Evolutionary conservation across 2,888 invertebrate species (phyloP), one percentile per base, ranked within the genome.

Genomic region (Agapetus fuscipes): DNA sequence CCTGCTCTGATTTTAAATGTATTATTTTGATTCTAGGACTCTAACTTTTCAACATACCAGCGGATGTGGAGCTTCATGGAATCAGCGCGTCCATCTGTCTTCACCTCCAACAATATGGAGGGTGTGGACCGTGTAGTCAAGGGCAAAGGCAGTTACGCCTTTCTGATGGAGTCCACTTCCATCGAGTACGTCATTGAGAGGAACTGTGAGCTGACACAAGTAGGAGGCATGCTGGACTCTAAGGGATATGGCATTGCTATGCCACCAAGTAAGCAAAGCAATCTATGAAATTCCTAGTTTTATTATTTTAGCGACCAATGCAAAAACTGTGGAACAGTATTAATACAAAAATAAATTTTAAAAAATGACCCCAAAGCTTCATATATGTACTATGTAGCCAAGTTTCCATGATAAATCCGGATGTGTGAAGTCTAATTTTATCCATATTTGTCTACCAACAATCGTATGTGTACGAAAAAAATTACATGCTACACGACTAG

Each of bases 51-150:
- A 0, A 88, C 89, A 6, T 96, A 95, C 64, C 85, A 90, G 61
- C 74, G 87, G 26, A 96, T 97, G 93, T 96, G 93, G 89, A 82
- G 87, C 0, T 84, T 87, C 52, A 97, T 96, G 96, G 82, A 80
- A 52, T 85, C 86, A 1, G 81, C 89, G 3, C 74, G 84, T 30
- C 93, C 95, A 0, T 76, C 83, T 0, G 90, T 95, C 0, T 93
- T 95, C 57, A 83, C 87, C 0, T 73, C 77, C 30, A 83, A 78
- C 51, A 95, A 93, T 57, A 77, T 78, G 13, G 91, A 93, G 56
- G 97, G 95, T 0, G 90, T 95, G 3, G 86, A 90, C 16, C 73
- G 90, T 20, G 96, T 96, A 0, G 73, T 80, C 43, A 79, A 85
- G 55, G 83, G 80, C 11, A 86, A 86, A 58, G 83, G 86, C 29